Evolutionary conservation across 2,888 invertebrate species (phyloP), one percentile per base, ranked within the genome.

Genomic region (Brachylomia viminalis): DNA sequence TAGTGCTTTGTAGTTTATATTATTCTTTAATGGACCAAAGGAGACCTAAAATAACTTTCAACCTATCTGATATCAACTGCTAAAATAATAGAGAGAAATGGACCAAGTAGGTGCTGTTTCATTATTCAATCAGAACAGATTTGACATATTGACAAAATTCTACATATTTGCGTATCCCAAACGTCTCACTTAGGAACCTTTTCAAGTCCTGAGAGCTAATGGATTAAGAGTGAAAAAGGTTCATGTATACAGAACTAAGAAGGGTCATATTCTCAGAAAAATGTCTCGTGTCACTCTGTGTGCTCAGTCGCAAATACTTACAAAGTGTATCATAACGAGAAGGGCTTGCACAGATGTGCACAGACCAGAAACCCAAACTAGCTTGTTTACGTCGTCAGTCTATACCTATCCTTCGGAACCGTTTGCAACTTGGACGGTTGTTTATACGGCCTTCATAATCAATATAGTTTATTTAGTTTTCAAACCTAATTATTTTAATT

Each of bases 261-360:
- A 61, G 59, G 77, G 47, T 68, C 30, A 72, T 71, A 59, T 61
- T 58, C 62, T 56, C 23, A 49, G 62, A 77, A 74, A 79, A 75
- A 62, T 74, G 30, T 72, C 27, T 49, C 45, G 15, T 45, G 56
- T 65, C 52, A 58, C 66, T 33, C 38, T 42, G 45, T 49, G 54
- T 45, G 33, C 45, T 71, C 52, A 62, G 56, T 74, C 58, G n/a
- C 23, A 71, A n/a, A 45, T 42, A 42, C 61, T 72, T 52, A 52
- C 62, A 73, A 73, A 73, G 71, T 72, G 72, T 66, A 66, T 62
- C 54, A 72, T 84, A 78, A 86, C 49, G 71, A 77, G 59, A 42
- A 67, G 30, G 38, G 47, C 42, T 75, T 71, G 70, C 56, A 68
- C 80, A 84, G 80, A 82, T 83, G 86, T 85, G 80, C 73, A 74